Base-by-base conservation (phyloP, 2,113 vertebrate genomes). In the Gambusia affinis region DNA sequence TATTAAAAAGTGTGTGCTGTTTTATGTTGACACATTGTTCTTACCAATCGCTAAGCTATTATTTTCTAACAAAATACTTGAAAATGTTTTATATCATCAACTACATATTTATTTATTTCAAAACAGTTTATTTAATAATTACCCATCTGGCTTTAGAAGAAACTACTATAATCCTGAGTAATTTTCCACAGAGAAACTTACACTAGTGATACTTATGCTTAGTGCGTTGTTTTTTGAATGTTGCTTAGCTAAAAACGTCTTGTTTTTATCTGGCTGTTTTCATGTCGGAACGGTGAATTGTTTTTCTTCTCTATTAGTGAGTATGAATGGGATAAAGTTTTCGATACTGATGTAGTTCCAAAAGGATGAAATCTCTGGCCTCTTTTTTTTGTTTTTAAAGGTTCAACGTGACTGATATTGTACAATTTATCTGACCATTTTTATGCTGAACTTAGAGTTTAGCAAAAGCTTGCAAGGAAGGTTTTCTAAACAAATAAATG, bases 1-100 rank as follows among this genome's bases (percentile, higher is more conserved):
- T 87, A 82, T 80, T 82, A 76, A 88, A 81, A 78, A 67, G 73
- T 64, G 71, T 70, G 60, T 72, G 14, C 7, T 10, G 68, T 24
- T 83, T 72, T 75, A 72, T 80, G 82, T 66, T 80, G 66, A 86
- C 70, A 81, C 11, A 68, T 51, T 73, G n/a, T 37, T 51, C 47
- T 30, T 57, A 27, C 28, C 14, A 24, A n/a, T n/a, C 24, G 10
- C 51, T 24, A 57, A n/a, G n/a, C 22, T 57, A 8, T 24, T 7
- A 11, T 57, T 57, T 47, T 17, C 19, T 15, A 5, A 14, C 1
- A 19, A 19, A 47, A 7, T 47, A 47, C 17, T 19, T 47, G 17
- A 19, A 47, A 47, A 47, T 15, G 44, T 6, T 47, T 4, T 15
- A 19, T 47, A 17, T 7, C 17, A 22, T 47, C 44, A 47, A 5